Evolutionary conservation across 1,140 invertebrate genomes (phyloP).

Genomic region (Drosophila orosa): DNA sequence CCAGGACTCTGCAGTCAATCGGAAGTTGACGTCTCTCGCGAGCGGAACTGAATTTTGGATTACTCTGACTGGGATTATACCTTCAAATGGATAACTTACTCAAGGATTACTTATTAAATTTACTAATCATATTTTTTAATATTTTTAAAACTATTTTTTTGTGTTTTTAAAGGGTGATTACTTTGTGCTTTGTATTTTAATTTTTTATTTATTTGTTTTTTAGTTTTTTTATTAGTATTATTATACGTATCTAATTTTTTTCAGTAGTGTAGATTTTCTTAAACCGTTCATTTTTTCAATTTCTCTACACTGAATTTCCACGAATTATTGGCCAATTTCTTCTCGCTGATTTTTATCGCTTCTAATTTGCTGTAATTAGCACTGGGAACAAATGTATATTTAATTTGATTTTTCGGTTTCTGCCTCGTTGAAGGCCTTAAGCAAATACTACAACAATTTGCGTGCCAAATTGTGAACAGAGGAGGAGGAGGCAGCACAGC

Average conservation of each 20-base stretch:
- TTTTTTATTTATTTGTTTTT: not conserved
- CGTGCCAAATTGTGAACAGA: conserved; percentile 73
- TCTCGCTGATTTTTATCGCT: conserved; percentile 22
- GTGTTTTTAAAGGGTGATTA: no score
- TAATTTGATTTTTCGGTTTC: conserved; percentile 43
- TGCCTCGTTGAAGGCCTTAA: conserved; percentile 70
- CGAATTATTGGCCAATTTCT: not conserved
- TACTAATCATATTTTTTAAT: no score
- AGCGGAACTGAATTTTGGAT: conserved; percentile 18
- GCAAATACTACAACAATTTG: conserved; percentile 71
- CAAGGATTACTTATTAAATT: conserved; percentile 21
- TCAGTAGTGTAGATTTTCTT: not conserved
- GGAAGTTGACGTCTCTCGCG: conserved; percentile 16
- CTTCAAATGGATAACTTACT: conserved; percentile 27
- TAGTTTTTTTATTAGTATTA: not conserved
- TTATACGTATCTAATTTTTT: not conserved
- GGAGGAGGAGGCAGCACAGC: conserved; percentile 39
- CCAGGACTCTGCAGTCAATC: conserved; percentile 31
- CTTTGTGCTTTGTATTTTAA: no score
- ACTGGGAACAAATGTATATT: conserved; percentile 20
- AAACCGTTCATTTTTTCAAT: not conserved
- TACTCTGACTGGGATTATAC: conserved; percentile 20
- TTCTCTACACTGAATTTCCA: not conserved
- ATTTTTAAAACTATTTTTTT: not conserved
- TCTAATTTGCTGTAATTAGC: conserved; percentile 33